These are phyloP conservation scores for Ophion ventricosus DNA, from an alignment of 2,888 invertebrate species.

Conservation along the genomic window DNA sequence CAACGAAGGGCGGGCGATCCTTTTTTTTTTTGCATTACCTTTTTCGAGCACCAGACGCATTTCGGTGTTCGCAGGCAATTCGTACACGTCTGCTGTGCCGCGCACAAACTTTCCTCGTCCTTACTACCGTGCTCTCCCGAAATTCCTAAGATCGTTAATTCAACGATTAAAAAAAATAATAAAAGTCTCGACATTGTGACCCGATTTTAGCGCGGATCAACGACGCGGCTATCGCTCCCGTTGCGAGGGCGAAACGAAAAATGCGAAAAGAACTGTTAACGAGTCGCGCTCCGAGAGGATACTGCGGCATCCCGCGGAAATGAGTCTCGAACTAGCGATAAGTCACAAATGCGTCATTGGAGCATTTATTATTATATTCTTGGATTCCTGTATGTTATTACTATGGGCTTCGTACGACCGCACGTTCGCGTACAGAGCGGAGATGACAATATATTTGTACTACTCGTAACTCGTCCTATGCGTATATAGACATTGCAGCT, in stretches of 20 bases:
- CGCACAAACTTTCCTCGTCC: conserved; percentile 76
- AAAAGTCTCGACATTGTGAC: conserved; percentile 30
- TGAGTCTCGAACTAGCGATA: conserved; percentile 72
- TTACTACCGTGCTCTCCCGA: conserved; percentile 46
- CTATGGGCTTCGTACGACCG: conserved; percentile 29
- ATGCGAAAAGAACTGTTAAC: conserved; percentile 22
- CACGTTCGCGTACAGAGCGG: neutral
- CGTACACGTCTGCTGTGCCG: conserved; percentile 82
- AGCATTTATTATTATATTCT: conserved; percentile 60
- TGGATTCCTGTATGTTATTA: conserved; percentile 41
- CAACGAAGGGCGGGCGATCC: neutral
- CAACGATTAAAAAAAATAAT: conserved; percentile 26
- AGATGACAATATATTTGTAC: conserved; percentile 29
- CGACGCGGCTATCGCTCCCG: neutral
- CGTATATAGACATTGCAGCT: neutral
- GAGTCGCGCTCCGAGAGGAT: conserved; percentile 70
- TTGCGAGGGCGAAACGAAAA: neutral
- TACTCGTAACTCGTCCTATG: conserved; percentile 1
- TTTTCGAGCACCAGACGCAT: conserved; percentile 84
- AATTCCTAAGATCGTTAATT: conserved; percentile 23
- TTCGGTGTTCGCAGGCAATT: conserved; percentile 83
- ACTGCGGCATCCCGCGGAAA: conserved; percentile 78
- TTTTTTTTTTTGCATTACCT: conserved; percentile 64
- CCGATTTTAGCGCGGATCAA: neutral
- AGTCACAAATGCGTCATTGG: conserved; percentile 72